Evolutionary conservation across 2,797 vertebrate species (phyloP), one percentile per base, ranked within the genome.

Genomic region (Megaceryle alcyon): DNA sequence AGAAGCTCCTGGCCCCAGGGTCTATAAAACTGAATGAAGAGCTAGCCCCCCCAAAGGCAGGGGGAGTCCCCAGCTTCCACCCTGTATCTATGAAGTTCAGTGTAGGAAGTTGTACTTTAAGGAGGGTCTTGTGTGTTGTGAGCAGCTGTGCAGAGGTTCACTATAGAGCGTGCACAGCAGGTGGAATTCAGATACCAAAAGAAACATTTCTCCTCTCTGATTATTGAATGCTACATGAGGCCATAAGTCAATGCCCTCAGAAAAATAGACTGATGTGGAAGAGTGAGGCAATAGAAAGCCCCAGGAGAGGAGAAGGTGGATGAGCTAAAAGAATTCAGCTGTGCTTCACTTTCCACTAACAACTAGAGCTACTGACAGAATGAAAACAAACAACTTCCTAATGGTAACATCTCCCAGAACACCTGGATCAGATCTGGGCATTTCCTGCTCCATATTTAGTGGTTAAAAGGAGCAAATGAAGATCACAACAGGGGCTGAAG

Each of bases 261-360:
- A 60, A 69, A 60, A 85, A 61, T 3, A 78, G 43, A 21, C 43
- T 56, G 29, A 16, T 21, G 14, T 22, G 33, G 41, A 82, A 66
- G 6, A 79, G n/a, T 41, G 37, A 82, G 29, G 71, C 49, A 70
- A 60, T 33, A 23, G 48, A 66, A 91, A 79, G 66, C 12, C 26
- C 15, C 48, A 44, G 9, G 22, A 49, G 48, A 71, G 57, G 46
- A 79, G 44, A 35, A 28, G 16, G 29, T 82, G 21, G 28, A 33
- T 57, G 57, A 91, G 46, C 57, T 88, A 51, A 79, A 79, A 82
- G 46, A 54, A 43, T 79, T 75, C 63, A 86, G 37, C 35, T 91
- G 63, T 43, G n/a, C 31, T 43, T 48, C 18, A 13, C 3, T 56
- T 60, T 33, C 23, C 19, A 26, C 5, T n/a, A 43, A 14, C 51